phyloP scores from a whole-genome alignment of 1,140 invertebrate genomes.

The Pseudoatta argentina region DNA sequence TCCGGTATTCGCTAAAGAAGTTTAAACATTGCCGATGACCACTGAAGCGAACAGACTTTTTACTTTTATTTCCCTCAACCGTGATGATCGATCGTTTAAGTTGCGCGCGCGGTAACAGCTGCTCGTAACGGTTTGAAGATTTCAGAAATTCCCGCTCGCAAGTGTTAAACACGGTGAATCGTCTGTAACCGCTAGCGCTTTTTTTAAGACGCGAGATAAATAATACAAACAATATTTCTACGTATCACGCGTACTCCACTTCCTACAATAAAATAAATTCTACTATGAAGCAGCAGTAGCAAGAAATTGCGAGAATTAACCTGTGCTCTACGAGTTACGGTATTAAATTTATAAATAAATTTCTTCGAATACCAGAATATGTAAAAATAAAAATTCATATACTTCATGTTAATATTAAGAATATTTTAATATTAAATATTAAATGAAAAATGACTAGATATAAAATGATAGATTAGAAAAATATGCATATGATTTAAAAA shows the following conservation, averaged over 20 bases:
- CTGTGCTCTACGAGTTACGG: neutral
- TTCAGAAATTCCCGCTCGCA: constrained; percentile 42
- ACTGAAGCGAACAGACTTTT: constrained; percentile 30
- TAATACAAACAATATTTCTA: constrained; percentile 32
- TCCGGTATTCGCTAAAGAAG: constrained; percentile 24
- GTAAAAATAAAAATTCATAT: neutral
- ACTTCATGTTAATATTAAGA: neutral
- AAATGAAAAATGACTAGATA: neutral
- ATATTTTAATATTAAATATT: neutral
- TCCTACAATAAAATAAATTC: neutral
- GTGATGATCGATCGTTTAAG: constrained; percentile 43
- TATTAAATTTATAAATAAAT: neutral
- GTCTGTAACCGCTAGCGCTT: constrained; percentile 4
- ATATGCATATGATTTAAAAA: neutral
- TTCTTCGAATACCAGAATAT: neutral
- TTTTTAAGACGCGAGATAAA: constrained; percentile 31
- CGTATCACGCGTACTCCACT: neutral
- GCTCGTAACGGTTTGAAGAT: constrained; percentile 53
- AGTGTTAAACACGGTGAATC: constrained; percentile 38
- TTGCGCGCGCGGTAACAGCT: constrained; percentile 52
- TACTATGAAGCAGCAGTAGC: neutral
- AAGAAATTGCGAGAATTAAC: neutral
- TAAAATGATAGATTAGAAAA: too few species aligned
- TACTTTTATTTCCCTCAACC: constrained; percentile 29
- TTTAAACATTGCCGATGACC: constrained; percentile 37